Conservation (phyloP, 1,140 invertebrate genomes). For the Diplogasteroides magnus region DNA sequence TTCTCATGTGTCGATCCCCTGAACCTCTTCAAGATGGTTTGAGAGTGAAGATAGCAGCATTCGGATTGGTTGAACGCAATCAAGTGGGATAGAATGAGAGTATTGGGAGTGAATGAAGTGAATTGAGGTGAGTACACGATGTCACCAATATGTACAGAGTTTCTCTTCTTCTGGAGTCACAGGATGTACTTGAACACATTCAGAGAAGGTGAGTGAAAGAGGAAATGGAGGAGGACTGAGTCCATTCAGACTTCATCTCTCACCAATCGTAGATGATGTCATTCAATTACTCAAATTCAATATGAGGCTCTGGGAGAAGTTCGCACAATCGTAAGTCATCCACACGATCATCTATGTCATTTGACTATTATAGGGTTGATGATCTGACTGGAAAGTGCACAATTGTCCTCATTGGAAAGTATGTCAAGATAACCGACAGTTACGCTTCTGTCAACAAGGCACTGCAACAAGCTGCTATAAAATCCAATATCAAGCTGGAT, state of each 20-base stretch:
- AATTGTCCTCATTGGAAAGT: slow-evolving; percentile 97
- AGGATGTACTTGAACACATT: slow-evolving; percentile 72
- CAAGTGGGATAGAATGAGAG: slow-evolving; percentile 65
- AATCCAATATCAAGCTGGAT: slow-evolving; percentile 76
- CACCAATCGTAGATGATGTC: slow-evolving; percentile 57
- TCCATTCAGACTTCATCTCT: slow-evolving; percentile 35
- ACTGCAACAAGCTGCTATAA: slow-evolving; percentile 80
- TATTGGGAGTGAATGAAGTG: slow-evolving; percentile 87
- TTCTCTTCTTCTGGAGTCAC: slow-evolving; percentile 81
- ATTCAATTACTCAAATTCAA: slow-evolving; percentile 66
- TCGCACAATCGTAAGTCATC: slow-evolving; percentile 67
- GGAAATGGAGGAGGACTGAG: background rate
- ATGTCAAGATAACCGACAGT: slow-evolving; percentile 87
- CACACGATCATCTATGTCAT: background rate
- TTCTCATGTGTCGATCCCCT: slow-evolving; percentile 60
- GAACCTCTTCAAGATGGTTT: slow-evolving; percentile 62
- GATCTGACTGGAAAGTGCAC: slow-evolving; percentile 73
- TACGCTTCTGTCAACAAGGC: slow-evolving; percentile 95
- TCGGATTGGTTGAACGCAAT: slow-evolving; percentile 86
- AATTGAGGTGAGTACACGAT: too few species aligned
- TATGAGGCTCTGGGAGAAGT: slow-evolving; percentile 81
- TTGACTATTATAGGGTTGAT: slow-evolving; percentile 68
- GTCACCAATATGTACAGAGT: slow-evolving; percentile 89
- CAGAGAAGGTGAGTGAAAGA: slow-evolving; percentile 3
- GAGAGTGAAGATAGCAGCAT: slow-evolving; percentile 90